These are phyloP conservation scores for Acyrthosiphon pisum DNA, from an alignment of 1,140 invertebrate genomes.

Conservation along the genomic window DNA sequence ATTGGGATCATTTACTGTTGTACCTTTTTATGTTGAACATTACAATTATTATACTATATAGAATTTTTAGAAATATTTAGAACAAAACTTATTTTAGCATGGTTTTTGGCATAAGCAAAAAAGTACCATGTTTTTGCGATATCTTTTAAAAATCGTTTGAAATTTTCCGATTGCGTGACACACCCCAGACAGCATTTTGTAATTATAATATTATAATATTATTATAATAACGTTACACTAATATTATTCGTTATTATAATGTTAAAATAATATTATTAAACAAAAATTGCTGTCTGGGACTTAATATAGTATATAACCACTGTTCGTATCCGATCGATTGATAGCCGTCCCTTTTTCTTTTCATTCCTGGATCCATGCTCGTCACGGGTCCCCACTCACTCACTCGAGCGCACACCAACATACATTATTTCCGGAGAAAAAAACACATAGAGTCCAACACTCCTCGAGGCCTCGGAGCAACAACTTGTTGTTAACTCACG, in stretches of 20 bases:
- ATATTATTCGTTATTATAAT: too few relatives aligned
- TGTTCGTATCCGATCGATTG: neutral
- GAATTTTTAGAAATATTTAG: neutral
- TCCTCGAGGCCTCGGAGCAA: neutral
- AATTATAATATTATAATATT: too few relatives aligned
- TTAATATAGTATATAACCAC: neutral
- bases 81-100: neutral
- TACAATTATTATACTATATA: neutral
- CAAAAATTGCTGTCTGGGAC: too few relatives aligned
- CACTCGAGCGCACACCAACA: neutral
- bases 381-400: neutral
- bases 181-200: too few relatives aligned
- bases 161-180: neutral
- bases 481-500: slow-evolving; percentile 8
- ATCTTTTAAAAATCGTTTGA: neutral
- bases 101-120: neutral
- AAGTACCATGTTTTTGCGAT: neutral
- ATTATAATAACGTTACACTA: too few relatives aligned
- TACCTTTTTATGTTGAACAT: neutral
- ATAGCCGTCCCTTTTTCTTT: neutral
- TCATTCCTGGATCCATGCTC: neutral
- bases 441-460: neutral
- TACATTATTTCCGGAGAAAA: neutral
- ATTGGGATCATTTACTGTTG: neutral
- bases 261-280: too few relatives aligned